Evolutionary conservation across 2,113 vertebrate genomes (phyloP).

Genomic region (Probosciger aterrimus): DNA sequence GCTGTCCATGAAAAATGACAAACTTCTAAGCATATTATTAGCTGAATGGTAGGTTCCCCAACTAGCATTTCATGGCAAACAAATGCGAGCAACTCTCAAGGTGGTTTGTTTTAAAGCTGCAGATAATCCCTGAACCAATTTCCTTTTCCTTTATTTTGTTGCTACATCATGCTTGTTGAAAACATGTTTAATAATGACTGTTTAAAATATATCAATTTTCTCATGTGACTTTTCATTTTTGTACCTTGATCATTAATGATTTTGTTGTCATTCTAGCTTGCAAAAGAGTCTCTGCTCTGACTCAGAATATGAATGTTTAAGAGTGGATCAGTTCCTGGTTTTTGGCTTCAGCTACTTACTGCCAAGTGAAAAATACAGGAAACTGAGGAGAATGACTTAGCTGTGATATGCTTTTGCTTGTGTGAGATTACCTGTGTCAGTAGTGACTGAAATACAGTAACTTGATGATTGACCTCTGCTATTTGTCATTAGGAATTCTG

Average conservation of each 20-base stretch:
- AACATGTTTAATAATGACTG: background rate
- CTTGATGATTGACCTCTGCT: background rate
- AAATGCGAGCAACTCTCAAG: background rate
- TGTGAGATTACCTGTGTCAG: background rate
- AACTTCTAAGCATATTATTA: background rate
- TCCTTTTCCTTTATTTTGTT: background rate
- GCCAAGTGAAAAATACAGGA: background rate
- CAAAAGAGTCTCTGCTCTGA: background rate
- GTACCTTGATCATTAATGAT: background rate
- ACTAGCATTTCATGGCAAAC: background rate
- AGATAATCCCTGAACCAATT: background rate
- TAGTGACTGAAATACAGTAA: background rate
- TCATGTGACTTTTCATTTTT: background rate
- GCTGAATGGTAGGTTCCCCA: background rate
- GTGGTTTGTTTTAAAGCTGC: background rate
- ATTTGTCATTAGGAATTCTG: background rate
- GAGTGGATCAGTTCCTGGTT: background rate
- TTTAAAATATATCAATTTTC: background rate
- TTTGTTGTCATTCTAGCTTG: background rate
- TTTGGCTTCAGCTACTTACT: background rate
- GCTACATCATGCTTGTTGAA: background rate
- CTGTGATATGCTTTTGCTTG: background rate
- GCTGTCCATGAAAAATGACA: background rate
- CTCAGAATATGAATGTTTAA: background rate
- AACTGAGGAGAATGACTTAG: background rate